These are phyloP conservation scores for Aphrocallistes beatrix DNA, from an alignment of 37 sponge, comb jelly and placozoan genomes.

Conservation along the genomic window DNA sequence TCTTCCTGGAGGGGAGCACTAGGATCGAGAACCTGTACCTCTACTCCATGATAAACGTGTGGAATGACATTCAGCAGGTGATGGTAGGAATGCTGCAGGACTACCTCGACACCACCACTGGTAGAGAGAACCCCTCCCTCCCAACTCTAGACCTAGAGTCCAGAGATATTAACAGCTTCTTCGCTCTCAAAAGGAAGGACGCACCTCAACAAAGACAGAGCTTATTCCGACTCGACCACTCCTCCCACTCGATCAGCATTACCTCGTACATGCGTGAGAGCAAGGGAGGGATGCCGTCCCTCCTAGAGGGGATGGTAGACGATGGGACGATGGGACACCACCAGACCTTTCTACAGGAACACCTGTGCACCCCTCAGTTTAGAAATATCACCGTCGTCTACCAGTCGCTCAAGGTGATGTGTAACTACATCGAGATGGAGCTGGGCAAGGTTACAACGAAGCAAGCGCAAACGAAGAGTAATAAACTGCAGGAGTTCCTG, in stretches of 20 bases:
- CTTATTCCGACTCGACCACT: conserved; percentile 61
- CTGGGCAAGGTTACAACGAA: background rate
- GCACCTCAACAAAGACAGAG: conserved; percentile 25
- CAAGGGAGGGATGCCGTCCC: conserved; percentile 6
- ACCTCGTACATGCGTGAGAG: conserved; percentile 69
- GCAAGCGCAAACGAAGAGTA: background rate
- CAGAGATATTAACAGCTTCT: background rate
- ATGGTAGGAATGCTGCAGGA: background rate
- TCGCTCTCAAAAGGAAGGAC: background rate
- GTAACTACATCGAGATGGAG: background rate
- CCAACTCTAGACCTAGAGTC: background rate
- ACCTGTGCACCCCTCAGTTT: conserved; percentile 43
- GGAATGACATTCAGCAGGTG: conserved; percentile 1
- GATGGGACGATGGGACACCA: conserved; percentile 10
- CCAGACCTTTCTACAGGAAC: conserved; percentile 33
- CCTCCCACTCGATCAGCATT: conserved; percentile 60
- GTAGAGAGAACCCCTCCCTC: background rate
- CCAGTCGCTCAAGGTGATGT: background rate
- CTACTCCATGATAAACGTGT: background rate
- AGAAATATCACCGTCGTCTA: conserved; percentile 39
- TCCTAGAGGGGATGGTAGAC: background rate
- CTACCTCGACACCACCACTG: background rate
- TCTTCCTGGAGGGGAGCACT: background rate
- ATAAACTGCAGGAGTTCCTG: conserved; percentile 47
- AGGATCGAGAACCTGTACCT: background rate